Conservation (phyloP, 2,797 vertebrate genomes). For the Dendrocincla tyrannina region DNA sequence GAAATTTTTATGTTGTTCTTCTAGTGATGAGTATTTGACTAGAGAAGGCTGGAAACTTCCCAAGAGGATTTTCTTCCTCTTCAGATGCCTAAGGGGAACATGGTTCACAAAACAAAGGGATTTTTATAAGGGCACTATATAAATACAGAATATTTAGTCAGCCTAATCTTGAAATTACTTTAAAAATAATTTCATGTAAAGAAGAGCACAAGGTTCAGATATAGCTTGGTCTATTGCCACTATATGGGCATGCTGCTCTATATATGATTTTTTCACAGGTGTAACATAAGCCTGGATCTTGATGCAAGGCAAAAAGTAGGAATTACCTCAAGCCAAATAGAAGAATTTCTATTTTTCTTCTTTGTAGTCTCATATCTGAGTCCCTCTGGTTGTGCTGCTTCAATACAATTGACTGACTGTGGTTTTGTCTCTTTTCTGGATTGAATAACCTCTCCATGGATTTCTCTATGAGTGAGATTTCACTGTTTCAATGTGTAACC, state of each 20-base stretch:
- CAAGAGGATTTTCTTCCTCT: background rate
- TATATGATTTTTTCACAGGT: background rate
- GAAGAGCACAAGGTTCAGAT: background rate
- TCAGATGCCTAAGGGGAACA: background rate
- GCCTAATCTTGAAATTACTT: background rate
- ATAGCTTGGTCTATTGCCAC: background rate
- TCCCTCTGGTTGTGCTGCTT: background rate
- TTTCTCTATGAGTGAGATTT: background rate
- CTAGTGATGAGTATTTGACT: background rate
- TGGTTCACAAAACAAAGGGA: fast-evolving
- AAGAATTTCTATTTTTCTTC: background rate
- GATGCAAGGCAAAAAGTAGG: background rate
- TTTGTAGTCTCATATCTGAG: background rate
- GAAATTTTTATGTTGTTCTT: background rate
- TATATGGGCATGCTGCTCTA: background rate
- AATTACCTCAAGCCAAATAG: background rate
- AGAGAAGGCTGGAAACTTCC: background rate
- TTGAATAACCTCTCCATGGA: background rate
- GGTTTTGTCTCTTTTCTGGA: background rate
- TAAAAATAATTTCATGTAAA: background rate
- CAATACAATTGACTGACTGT: background rate
- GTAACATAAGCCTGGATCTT: background rate
- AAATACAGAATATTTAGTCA: background rate
- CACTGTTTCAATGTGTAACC: background rate
- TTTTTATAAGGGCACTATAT: background rate